Percentiles rank a stretch among this genome's conserved stretches.
Conservation (phyloP, 1,140 invertebrate species). For the Heliconius melpomene region DNA sequence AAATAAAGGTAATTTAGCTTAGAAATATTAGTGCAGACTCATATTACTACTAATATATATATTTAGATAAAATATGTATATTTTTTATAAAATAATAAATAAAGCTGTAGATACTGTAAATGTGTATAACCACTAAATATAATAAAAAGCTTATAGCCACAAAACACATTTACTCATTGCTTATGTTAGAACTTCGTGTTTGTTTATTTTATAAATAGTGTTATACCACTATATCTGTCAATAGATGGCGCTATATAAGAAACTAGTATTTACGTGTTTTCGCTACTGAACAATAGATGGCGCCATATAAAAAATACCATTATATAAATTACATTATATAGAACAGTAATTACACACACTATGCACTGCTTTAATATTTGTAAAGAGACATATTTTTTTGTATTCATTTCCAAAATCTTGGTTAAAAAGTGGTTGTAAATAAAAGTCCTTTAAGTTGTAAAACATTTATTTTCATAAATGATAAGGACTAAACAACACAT, state of each 20-base stretch:
- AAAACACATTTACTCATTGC: too few species aligned
- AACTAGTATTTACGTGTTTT: neutral
- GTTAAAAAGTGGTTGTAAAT: conserved; percentile 22
- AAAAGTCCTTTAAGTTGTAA: conserved; percentile 56
- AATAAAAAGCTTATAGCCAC: neutral
- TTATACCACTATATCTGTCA: neutral
- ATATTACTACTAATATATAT: too few species aligned
- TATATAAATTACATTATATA: too few species aligned
- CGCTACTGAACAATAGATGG: conserved; percentile 44
- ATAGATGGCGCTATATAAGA: neutral
- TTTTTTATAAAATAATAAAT: too few species aligned
- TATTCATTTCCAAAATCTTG: neutral
- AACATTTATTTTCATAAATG: conserved; percentile 74
- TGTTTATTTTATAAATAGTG: too few species aligned
- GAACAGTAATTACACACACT: too few species aligned
- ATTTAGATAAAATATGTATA: too few species aligned
- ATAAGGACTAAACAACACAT: conserved; percentile 35
- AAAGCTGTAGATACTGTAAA: too few species aligned
- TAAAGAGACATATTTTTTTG: neutral
- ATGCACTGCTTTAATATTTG: neutral
- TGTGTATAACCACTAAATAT: too few species aligned
- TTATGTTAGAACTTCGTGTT: too few species aligned
- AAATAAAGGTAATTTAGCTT: neutral
- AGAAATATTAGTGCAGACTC: too few species aligned
- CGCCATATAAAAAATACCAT: neutral